Evolutionary conservation across 1,140 invertebrate species (phyloP), one percentile per base, ranked within the genome.

Genomic region (Zelostemma sp.): DNA sequence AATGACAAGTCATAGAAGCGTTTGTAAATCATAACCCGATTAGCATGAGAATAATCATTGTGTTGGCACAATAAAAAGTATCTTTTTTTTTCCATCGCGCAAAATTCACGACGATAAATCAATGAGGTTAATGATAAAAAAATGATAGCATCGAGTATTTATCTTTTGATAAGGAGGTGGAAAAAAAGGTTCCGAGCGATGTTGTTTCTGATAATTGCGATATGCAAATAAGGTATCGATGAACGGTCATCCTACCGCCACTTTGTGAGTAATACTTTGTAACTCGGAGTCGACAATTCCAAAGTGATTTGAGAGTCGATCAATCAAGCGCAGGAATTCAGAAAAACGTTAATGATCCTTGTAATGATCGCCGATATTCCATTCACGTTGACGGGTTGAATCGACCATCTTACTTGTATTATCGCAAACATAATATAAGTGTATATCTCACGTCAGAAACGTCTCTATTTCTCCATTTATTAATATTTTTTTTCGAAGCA

Each of bases 341-440:
- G 45, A 47, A 47, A 47, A 47, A 47, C 16, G 16, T 17, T 43
- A 43, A 43, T 43, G 41, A 43, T 17, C 14, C 14, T 6, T 5
- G 41, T 43, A 43, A 43, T 43, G 41, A 43, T 43, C 41, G 41
- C 11, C 41, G 14, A 43, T 43, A 43, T 14, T 43, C 41, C 41
- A 15, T 12, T 16, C 41, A 8, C 41, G 41, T 15, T 43, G 41
- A 43, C 41, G 18, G 14, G 41, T 43, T 43, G 18, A 43, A 43
- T 16, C n/a, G 41, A 14, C 8, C 41, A n/a, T n/a, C n/a, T n/a
- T n/a, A n/a, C n/a, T n/a, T 6, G 8, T 43, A 9, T 15, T 17
- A 43, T 43, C 41, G 14, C 14, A 43, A 43, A 14, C 5, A 16
- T 16, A 14, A 15, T 6, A 1, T 14, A 9, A 43, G 1, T 43